Evolutionary conservation across 2,888 invertebrate genomes (phyloP).

Genomic region (Nomada lathburiana): DNA sequence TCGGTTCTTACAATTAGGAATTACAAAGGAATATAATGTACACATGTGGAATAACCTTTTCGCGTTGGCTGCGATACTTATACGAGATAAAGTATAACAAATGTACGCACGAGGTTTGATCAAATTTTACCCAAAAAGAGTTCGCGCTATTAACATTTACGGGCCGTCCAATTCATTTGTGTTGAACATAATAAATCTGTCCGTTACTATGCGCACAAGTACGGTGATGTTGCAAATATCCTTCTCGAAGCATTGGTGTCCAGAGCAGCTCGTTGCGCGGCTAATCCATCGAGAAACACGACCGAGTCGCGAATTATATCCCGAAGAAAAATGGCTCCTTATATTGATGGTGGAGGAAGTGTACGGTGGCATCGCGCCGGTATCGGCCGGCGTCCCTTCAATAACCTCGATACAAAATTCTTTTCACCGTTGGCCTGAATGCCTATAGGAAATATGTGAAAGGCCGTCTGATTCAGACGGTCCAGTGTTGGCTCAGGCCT

Average conservation of each 20-base stretch:
- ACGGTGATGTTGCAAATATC: no score
- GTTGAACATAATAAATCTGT: no score
- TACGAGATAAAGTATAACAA: no score
- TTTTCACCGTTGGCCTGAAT: conserved; percentile 79
- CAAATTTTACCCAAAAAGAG: no score
- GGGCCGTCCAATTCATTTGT: no score
- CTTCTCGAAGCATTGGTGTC: background rate
- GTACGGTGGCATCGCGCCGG: conserved; percentile 57
- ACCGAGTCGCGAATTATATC: background rate
- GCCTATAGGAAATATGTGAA: conserved; percentile 84
- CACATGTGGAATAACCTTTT: no score
- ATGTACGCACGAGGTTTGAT: no score
- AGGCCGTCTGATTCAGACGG: conserved; percentile 77
- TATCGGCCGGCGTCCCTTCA: conserved; percentile 71
- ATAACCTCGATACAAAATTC: conserved; percentile 84
- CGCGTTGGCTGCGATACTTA: no score
- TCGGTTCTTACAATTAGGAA: no score
- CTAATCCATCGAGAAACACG: background rate
- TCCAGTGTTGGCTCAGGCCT: conserved; percentile 80
- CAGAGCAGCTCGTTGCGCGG: background rate
- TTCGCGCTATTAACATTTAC: no score
- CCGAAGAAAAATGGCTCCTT: conserved; percentile 42
- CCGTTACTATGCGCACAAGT: background rate
- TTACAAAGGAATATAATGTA: no score
- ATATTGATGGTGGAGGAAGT: conserved; percentile 48